A percentile compares a stretch with the other conserved stretches of the same genome.
Conservation (phyloP, 92 coral and sea anemone species). For the Parazoanthus darwini region DNA sequence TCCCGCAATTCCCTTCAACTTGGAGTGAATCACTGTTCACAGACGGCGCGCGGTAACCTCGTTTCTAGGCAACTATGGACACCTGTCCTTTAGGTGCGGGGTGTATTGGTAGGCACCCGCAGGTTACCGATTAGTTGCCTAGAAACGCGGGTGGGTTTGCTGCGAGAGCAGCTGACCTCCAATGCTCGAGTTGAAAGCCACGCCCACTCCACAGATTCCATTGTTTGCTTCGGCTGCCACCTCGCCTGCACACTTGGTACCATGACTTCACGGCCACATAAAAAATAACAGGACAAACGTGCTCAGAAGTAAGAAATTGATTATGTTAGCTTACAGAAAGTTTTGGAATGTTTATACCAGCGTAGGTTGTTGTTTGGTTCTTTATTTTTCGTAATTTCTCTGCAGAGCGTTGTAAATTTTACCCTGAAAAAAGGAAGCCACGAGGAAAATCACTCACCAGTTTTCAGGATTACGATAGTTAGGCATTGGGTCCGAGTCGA, state of each 20-base stretch:
- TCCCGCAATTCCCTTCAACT: too few relatives aligned
- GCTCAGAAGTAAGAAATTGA: background rate
- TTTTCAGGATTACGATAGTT: conserved; percentile 64
- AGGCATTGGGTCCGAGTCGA: conserved; percentile 81
- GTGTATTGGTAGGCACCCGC: too few relatives aligned
- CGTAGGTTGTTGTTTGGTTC: too few relatives aligned
- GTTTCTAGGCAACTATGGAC: too few relatives aligned
- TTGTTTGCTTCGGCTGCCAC: conserved; percentile 87
- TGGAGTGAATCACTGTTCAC: too few relatives aligned
- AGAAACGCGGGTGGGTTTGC: background rate
- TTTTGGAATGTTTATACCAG: too few relatives aligned
- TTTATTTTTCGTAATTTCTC: too few relatives aligned
- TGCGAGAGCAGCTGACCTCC: conserved; percentile 60
- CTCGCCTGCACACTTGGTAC: conserved; percentile 91
- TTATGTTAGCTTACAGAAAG: too few relatives aligned
- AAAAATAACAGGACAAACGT: background rate
- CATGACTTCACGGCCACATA: conserved; percentile 57
- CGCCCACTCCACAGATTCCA: conserved; percentile 90
- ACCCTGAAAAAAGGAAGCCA: background rate
- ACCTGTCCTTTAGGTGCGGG: too few relatives aligned
- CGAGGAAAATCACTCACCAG: conserved; percentile 48
- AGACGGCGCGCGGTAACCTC: too few relatives aligned
- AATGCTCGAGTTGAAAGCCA: conserved; percentile 83
- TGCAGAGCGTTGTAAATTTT: too few relatives aligned
- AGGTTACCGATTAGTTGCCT: too few relatives aligned